Base-by-base conservation (phyloP, 1,140 invertebrate species). In the Calephelis nemesis region DNA sequence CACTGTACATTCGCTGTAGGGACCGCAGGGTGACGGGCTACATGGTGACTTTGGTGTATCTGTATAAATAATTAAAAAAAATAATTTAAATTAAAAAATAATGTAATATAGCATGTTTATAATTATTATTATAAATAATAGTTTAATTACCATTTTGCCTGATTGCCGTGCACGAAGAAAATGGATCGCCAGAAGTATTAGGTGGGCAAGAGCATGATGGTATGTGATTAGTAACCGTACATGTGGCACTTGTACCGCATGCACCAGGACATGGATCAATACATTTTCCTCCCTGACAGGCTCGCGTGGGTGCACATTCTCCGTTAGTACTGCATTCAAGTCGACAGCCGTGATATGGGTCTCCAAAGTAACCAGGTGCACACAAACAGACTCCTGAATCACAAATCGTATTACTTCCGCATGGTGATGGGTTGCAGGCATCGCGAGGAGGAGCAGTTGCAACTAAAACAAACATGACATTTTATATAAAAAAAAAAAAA, bases 271-370 rank as follows among this genome's bases (percentile, higher is more conserved):
- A 97, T 15, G 96, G 96, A 85, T 97, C 95, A 45, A 93, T 84
- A 81, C 96, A 97, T 91, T 95, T 95, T 74, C 95, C 94, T 71
- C 93, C 93, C 13, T 96, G 93, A 75, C 96, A 97, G 4, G 96
- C 94, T 76, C 90, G 93, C 65, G 94, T 93, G 49, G 93, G 92
- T 5, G 94, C 84, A 88, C 95, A 95, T 83, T 95, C 95, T 45
- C 91, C 92, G 81, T 94, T 95, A 3, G 94, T 90, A 54, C 93
- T 91, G 82, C 95, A 95, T 92, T 95, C 94, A 54, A 94, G 93
- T 77, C 94, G 87, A 85, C 95, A 95, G 74, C 95, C 95, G 40
- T 93, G 87, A 69, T 94, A 95, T 10, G 94, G 93, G 83, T 95
- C 94, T 65, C 94, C 94, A 74, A 94, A 93, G 79, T 93, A 94